Base-by-base conservation (phyloP, 2,113 vertebrate genomes). In the Calyptommatus sinebrachiatus region DNA sequence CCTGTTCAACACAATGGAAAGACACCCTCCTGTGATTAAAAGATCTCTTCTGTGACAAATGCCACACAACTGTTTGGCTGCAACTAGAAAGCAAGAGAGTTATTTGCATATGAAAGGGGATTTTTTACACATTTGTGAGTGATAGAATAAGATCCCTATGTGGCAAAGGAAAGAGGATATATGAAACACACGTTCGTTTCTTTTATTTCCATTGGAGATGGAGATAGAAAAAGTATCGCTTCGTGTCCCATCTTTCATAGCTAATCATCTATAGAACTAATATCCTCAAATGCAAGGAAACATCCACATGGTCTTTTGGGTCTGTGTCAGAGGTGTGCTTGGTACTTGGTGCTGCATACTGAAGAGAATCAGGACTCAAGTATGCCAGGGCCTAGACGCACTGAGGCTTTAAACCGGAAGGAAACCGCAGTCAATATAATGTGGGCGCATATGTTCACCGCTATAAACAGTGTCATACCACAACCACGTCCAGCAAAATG, bases 51-150 rank as follows among this genome's bases (percentile, higher is more conserved):
- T 81, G 81, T 78, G 65, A 90, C 88, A 87, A 88, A 91, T 83
- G 71, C 80, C 61, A 76, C 80, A 78, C 86, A 85, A 85, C 75
- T 84, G 79, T 90, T 90, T 88, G 88, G 83, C 83, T 87, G 67
- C 76, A 84, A n/a, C 86, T 60, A 68, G 84, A 81, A 91, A 90
- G 86, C 87, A 89, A 86, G 83, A 70, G 78, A 76, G 57, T 1
- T 88, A 84, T 92, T 86, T 87, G 83, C 86, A 81, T 77, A 73
- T 83, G 88, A 88, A 89, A 90, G 86, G 78, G 28, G 79, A 79
- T 84, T 80, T 83, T n/a, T 80, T 78, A 71, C 79, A 82, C 26
- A 20, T 85, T 85, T 78, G 72, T 86, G 79, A 83, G 78, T 61
- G 73, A 83, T 84, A 66, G 81, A 78, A 66, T 85, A 80, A 85